phyloP scores from a whole-genome alignment of 2,113 vertebrate species.

The Trematomus loennbergii region DNA sequence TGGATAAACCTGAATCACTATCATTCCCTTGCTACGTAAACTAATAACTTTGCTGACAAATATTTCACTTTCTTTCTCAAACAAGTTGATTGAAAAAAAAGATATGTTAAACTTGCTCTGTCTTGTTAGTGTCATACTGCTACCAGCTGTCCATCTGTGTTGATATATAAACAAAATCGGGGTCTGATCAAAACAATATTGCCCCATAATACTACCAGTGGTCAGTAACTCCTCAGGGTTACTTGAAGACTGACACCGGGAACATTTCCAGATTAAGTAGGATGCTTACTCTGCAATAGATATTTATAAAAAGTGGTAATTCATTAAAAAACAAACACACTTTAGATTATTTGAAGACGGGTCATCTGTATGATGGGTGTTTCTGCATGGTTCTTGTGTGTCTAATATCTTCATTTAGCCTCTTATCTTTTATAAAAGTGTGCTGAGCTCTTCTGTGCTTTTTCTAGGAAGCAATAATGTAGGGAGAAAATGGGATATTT shows the following conservation, averaged over 20 bases:
- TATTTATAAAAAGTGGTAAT: no score
- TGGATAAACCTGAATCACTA: no score
- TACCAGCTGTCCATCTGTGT: not conserved
- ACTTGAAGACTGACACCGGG: no score
- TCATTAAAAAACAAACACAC: no score
- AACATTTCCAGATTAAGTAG: no score
- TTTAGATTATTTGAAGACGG: no score
- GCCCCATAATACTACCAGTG: not conserved
- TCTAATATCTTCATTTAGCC: not conserved
- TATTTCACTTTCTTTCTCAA: not conserved
- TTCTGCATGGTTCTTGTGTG: not conserved
- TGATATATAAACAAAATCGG: not conserved
- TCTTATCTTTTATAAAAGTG: not conserved
- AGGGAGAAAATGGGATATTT: slow-evolving; percentile 16
- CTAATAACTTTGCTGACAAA: no score
- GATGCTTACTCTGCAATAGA: no score
- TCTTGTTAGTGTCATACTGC: not conserved
- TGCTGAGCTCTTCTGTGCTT: not conserved
- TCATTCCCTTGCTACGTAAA: no score
- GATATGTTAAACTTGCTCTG: not conserved
- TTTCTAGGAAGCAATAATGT: not conserved
- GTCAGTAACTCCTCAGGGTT: no score
- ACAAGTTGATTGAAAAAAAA: not conserved
- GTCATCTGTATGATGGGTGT: not conserved
- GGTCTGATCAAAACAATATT: no score